Evolutionary conservation across 2,113 vertebrate genomes (phyloP), one percentile per base, ranked within the genome.

Genomic region (Sylvia atricapilla): DNA sequence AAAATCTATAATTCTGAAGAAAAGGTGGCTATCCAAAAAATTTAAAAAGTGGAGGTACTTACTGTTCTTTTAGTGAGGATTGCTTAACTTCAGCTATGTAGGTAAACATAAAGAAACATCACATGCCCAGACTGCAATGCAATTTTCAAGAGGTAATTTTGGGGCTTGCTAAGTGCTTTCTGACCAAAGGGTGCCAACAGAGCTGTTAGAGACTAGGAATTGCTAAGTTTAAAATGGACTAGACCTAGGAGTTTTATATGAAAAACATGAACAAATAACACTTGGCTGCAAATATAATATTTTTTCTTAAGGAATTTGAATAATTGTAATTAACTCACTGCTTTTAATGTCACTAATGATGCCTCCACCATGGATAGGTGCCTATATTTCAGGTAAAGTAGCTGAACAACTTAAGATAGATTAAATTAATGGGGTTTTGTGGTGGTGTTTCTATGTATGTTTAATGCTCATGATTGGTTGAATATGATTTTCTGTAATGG

Each of bases 61-160:
- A 25, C 39, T 5, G 1, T 7, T 41, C 4, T 44, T 1, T 10
- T 41, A 41, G 31, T 0, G 2, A 66, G 2, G 17, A 50, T 55
- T 1, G 14, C 62, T 86, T 84, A n/a, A 62, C 9, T 41, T 91
- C 35, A 58, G 11, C 25, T 52, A 3, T 30, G 18, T 17, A 46
- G 53, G 24, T 16, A 68, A 24, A 17, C n/a, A 17, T 72, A 80
- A 68, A 69, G 20, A 58, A 73, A 62, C 19, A 50, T 16, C 35
- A 12, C 15, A 13, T 33, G 43, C 4, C 17, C 62, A 77, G 55
- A 15, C 6, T 62, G 20, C 13, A 59, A 12, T 11, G 16, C 20
- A 66, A 50, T 84, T 86, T 68, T 83, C 52, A 66, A 14, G 33
- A n/a, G 15, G 2, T 6, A 50, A 8, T 90, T 88, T 21, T 28